Base-by-base conservation (phyloP, 2,888 invertebrate species). In the Orchesella flavescens region DNA sequence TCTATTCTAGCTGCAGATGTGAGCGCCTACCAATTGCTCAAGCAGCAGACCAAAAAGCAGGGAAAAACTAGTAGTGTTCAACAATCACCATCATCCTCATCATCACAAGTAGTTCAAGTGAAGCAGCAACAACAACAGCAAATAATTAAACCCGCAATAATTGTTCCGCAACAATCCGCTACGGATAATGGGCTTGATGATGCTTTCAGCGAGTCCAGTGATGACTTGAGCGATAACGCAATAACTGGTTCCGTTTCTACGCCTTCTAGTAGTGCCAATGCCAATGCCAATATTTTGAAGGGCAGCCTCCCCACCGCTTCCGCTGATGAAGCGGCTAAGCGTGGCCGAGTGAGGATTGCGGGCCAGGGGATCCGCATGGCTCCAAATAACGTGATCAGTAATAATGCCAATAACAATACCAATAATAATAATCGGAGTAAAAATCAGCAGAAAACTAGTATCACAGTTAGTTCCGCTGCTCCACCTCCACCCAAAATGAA, bases 191-290 rank as follows among this genome's bases (percentile, higher is more conserved):
- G 2, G 34, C 15, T 82, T 15, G 77, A 80, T 19, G 86, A 86
- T 68, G 83, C 73, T 17, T 77, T 86, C 53, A 85, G 82, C 63
- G 78, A 84, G 68, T 84, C 84, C 44, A 87, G 87, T 75, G 86
- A 88, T 83, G 87, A 87, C 44, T 61, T 88, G 69, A 88, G 87
- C 66, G 87, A 88, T 72, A 88, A 88, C 69, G 87, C 85, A 44
- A 55, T 87, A 23, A 86, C 78, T 17, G 66, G 73, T 5, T 49
- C 78, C 7, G 21, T 34, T n/a, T n/a, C 55, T 2, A 4, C 63
- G 21, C 5, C 59, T 21, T n/a, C 59, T 21, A 12, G 12, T 4
- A 19, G 24, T 24, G 65, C 15, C 24, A 21, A 21, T 2, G 3
- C 3, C 19, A 59, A 21, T 59, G 59, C n/a, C 5, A 17, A 17